These are phyloP conservation scores for Lasioglossum oenotherae DNA, from an alignment of 2,888 invertebrate genomes.

Conservation along the genomic window DNA sequence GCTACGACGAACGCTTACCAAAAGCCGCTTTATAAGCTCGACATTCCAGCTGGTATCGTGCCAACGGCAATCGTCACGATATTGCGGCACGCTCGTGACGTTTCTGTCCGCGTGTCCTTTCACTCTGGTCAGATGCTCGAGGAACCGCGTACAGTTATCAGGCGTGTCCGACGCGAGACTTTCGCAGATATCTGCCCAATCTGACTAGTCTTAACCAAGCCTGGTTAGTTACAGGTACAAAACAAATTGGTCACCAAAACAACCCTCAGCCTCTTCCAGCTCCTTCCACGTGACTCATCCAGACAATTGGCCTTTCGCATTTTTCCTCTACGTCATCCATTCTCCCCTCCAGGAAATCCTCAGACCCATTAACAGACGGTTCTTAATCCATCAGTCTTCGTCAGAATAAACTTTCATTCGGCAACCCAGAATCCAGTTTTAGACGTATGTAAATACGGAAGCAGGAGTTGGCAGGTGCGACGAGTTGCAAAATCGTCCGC, in stretches of 20 bases:
- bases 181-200: background rate
- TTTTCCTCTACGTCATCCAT: background rate
- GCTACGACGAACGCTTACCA: conserved; percentile 37
- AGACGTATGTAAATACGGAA: background rate
- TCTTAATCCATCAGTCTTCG: too few relatives aligned
- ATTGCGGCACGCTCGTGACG: conserved; percentile 66
- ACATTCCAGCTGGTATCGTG: conserved; percentile 65
- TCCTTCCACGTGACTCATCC: background rate
- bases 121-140: conserved; percentile 61
- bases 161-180: background rate
- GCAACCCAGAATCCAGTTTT: background rate
- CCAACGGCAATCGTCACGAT: conserved; percentile 68
- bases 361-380: too few relatives aligned
- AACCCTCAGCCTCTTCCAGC: background rate
- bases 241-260: background rate
- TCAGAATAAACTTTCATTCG: background rate
- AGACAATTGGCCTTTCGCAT: background rate
- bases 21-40: conserved; percentile 53
- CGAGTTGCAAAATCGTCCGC: background rate
- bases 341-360: too few relatives aligned
- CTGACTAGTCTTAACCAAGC: background rate
- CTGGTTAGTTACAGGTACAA: background rate
- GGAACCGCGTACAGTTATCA: background rate
- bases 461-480: background rate
- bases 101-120: conserved; percentile 65